phyloP scores from a whole-genome alignment of 30 jellyfish, hydroid and myxozoan genomes.

The Cassiopea andromeda region DNA sequence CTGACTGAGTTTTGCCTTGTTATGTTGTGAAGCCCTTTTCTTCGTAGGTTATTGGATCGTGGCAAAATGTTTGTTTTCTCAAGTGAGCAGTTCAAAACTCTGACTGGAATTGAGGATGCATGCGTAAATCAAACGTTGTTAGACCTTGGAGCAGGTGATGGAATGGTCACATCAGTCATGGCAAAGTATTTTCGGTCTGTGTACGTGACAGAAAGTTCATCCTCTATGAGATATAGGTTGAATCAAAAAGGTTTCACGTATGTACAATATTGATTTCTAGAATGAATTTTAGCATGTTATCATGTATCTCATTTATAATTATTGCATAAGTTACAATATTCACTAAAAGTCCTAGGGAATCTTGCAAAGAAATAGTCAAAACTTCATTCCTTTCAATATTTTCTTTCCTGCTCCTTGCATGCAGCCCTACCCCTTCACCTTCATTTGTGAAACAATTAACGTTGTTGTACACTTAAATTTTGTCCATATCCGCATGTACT shows the following conservation, averaged over 20 bases:
- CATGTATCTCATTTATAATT: neutral
- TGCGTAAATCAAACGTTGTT: constrained; percentile 56
- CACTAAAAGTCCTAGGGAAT: too few relatives aligned
- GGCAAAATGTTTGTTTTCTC: constrained; percentile 97
- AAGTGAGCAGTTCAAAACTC: constrained; percentile 67
- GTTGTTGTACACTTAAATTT: too few relatives aligned
- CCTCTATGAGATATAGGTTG: constrained; percentile 88
- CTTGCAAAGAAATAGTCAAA: too few relatives aligned
- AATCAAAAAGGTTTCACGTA: constrained; percentile 83
- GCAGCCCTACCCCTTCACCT: too few relatives aligned
- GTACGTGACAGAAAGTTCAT: constrained; percentile 86
- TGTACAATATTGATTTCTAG: neutral
- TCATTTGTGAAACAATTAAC: too few relatives aligned
- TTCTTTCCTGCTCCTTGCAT: too few relatives aligned
- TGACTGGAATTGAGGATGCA: constrained; percentile 55
- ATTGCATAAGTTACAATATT: too few relatives aligned
- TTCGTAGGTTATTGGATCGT: constrained; percentile 74
- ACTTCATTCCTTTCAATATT: too few relatives aligned
- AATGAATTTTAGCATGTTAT: neutral
- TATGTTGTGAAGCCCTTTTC: neutral
- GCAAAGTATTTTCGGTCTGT: constrained; percentile 55
- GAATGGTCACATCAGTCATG: constrained; percentile 65
- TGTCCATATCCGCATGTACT: too few relatives aligned
- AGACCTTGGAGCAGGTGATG: constrained; percentile 99
- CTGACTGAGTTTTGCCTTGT: too few relatives aligned